Evolutionary conservation across 1,140 invertebrate genomes (phyloP), one percentile per base, ranked within the genome.

Genomic region (Lasioglossum baleicum): DNA sequence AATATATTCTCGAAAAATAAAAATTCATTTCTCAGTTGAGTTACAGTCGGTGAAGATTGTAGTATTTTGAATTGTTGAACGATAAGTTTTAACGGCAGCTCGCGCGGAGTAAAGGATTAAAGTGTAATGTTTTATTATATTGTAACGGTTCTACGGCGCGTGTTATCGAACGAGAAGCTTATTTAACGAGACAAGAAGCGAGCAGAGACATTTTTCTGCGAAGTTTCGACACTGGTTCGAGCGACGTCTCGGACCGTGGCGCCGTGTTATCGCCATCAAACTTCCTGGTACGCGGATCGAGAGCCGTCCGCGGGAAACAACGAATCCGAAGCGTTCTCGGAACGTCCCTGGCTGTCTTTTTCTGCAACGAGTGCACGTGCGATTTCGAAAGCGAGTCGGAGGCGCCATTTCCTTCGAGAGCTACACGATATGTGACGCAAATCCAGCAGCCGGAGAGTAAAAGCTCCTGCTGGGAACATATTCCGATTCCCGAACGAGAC

Each of bases 221-320:
- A 35, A 17, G 31, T 65, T 65, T 74, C 17, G 48, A 40, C 31
- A 44, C 17, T 26, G 17, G 17, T 26, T 26, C 42, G 58, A 51
- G 77, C 42, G 75, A 64, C 74, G 64, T 60, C 69, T 60, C 56
- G 40, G n/a, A 6, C 66, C 83, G 31, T 64, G 79, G 83, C 83
- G 83, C 82, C 82, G 69, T 68, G 69, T 86, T 86, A 86, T 86
- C 82, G 80, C 69, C 82, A 82, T 79, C 82, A 48, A 48, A 84
- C 75, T 84, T 86, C 82, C 82, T 82, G 80, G 84, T 82, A 86
- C 67, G 35, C 42, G 10, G 71, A 75, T 85, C 70, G 78, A 76
- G 74, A 65, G 56, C 40, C 44, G 67, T 31, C 67, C 53, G 67
- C 66, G 69, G 63, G 51, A 75, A 84, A 82, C 67, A 60, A 72